Base-by-base conservation (phyloP, 2,888 invertebrate genomes). In the Gibbula magus region DNA sequence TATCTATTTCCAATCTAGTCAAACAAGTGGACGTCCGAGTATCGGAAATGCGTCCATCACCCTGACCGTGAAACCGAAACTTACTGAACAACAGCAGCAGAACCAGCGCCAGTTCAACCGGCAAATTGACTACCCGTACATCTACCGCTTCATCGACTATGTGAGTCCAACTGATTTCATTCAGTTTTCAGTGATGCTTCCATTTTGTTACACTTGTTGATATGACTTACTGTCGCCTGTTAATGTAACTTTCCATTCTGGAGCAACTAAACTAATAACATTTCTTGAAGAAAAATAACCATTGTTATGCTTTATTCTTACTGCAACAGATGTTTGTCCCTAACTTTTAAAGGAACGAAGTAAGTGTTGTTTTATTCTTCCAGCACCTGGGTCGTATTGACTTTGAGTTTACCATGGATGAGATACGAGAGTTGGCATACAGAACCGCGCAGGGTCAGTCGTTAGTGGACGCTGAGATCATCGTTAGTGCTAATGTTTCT, bases 1-100 rank as follows among this genome's bases (percentile, higher is more conserved):
- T 70, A 32, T 29, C 7, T 70, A n/a, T 29, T 22, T 45, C 25
- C 18, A 18, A 35, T 87, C 35, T 86, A 93, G 93, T 84, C 98
- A 98, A 91, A 98, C 98, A 0, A 97, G 97, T 81, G 98, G 98
- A 0, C 96, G 96, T 35, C 97, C 98, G 0, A 97, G 98, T 0
- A 94, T 94, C 52, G 98, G 98, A 10, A 98, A 98, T 94, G 94
- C 98, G 25, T 97, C 98, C 0, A 94, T 98, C 0, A 95, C 95
- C 92, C 70, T 90, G 66, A 88, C 87, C 16, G 79, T 80, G 78
- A 61, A 81, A 79, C 77, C 85, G 35, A 70, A 81, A 78, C 77
- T 79, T 70, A 54, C 82, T 77, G 54, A 75, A 39, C 83, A 78
- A 32, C 80, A 81, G 81, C 45, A 10, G 13, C 45, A 45, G 45